Evolutionary conservation across 2,113 vertebrate genomes (phyloP).

Genomic region (Tauraco erythrolophus): DNA sequence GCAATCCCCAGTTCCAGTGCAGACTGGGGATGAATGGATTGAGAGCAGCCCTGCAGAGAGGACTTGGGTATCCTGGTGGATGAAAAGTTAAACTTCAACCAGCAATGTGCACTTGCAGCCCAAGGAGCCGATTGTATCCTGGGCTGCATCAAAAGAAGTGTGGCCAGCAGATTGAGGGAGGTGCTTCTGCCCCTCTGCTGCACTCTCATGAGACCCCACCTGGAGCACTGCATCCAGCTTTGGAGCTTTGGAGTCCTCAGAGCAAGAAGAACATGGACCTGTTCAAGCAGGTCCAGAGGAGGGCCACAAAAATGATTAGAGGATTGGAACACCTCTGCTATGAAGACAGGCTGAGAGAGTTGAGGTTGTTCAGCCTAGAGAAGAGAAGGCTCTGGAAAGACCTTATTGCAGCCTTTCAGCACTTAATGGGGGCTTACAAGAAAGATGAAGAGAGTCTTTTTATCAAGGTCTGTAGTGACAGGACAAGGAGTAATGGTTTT

Average conservation of each 20-base stretch:
- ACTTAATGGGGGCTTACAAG: neutral
- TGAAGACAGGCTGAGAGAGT: neutral
- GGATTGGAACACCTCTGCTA: accelerated
- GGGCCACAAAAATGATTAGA: neutral
- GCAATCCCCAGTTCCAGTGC: neutral
- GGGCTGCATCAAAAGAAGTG: neutral
- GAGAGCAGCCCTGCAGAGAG: neutral
- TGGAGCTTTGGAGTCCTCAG: neutral
- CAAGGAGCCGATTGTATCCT: neutral
- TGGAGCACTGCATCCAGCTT: too few relatives aligned
- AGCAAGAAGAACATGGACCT: neutral
- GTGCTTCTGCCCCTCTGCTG: neutral
- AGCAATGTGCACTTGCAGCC: neutral
- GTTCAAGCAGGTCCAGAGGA: accelerated
- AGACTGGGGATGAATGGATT: neutral
- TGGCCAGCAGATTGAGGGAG: neutral
- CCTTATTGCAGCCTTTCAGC: neutral
- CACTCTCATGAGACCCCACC: neutral
- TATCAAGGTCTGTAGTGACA: neutral
- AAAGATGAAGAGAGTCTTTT: neutral
- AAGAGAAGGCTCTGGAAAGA: neutral
- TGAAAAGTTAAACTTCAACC: neutral
- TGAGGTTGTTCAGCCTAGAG: neutral
- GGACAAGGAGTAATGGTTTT: neutral
- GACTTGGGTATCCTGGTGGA: neutral